Evolutionary conservation across 2,113 vertebrate species (phyloP).

Genomic region (Raphicerus campestris): DNA sequence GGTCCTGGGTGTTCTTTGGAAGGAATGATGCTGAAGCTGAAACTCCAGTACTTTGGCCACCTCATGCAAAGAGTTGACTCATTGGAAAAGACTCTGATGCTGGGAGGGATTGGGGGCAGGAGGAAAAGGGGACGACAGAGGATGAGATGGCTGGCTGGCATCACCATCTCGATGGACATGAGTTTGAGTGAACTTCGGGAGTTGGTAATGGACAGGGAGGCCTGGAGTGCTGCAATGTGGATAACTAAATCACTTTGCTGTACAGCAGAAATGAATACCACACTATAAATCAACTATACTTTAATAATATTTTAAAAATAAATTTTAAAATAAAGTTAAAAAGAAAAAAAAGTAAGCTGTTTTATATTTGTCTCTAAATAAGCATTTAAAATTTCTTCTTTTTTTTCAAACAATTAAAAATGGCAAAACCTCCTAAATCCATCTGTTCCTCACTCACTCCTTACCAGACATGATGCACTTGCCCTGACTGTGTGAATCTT

Average conservation of each 20-base stretch:
- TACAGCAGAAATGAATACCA: not conserved
- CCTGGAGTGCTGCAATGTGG: fast-evolving
- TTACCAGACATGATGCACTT: not conserved
- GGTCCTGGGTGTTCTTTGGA: no score
- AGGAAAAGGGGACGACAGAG: no score
- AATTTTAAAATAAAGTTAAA: not conserved
- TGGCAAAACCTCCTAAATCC: not conserved
- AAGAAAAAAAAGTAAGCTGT: not conserved
- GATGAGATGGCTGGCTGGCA: no score
- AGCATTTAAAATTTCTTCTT: not conserved
- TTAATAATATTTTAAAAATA: not conserved
- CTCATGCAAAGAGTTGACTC: no score
- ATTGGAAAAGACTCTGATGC: no score
- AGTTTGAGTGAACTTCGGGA: no score
- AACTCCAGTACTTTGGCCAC: no score
- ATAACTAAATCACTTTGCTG: not conserved
- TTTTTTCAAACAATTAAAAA: not conserved
- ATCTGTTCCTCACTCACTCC: not conserved
- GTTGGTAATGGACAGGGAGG: no score
- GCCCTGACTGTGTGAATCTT: not conserved
- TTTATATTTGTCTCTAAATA: not conserved
- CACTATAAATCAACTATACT: not conserved
- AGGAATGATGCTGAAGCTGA: no score
- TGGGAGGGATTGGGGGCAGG: no score
- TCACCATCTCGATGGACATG: fast-evolving